Conservation (phyloP, 2,113 vertebrate species). For the Nothobranchius kuhntae region DNA sequence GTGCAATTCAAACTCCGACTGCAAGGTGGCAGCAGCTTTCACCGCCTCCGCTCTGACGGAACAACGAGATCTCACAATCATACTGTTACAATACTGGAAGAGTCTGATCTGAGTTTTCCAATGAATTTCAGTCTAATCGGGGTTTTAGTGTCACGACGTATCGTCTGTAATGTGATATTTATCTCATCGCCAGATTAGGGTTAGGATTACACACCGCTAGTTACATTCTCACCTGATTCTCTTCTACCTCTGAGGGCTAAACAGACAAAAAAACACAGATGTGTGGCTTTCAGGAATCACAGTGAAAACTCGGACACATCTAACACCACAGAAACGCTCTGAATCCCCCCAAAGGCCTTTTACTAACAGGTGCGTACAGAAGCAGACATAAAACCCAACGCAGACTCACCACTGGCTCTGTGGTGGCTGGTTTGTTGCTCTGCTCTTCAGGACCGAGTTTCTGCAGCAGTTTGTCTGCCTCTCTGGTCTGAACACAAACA, state of each 20-base stretch:
- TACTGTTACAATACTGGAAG: too few relatives aligned
- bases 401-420: slow-evolving; percentile 56
- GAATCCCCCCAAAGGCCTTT: too few relatives aligned
- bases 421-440: slow-evolving; percentile 62
- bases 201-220: too few relatives aligned
- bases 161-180: too few relatives aligned
- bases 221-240: slow-evolving; percentile 66
- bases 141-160: too few relatives aligned
- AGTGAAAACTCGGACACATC: background rate
- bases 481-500: slow-evolving; percentile 49
- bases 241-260: slow-evolving; percentile 69
- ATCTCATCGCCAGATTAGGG: too few relatives aligned
- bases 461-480: slow-evolving; percentile 57
- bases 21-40: too few relatives aligned
- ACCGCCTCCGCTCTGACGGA: too few relatives aligned
- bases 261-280: slow-evolving; percentile 39
- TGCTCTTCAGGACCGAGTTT: slow-evolving; percentile 48
- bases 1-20: too few relatives aligned
- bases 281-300: background rate
- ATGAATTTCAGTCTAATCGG: too few relatives aligned
- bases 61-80: too few relatives aligned
- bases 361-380: background rate
- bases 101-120: too few relatives aligned
- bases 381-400: background rate
- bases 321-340: background rate